Conservation (phyloP, 2,888 invertebrate species). For the Gandaritis pyraliata region DNA sequence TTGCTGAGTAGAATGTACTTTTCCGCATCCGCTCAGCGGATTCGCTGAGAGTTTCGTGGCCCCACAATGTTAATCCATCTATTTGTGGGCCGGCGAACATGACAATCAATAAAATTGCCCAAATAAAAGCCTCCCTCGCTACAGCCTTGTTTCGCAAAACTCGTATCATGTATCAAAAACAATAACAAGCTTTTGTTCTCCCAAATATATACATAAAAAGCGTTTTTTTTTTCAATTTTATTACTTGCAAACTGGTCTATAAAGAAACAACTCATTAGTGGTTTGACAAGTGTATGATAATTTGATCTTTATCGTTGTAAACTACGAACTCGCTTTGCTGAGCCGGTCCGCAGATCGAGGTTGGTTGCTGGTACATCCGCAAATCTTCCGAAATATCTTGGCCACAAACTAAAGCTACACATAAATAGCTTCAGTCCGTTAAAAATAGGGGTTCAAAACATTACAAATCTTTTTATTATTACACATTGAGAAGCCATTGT, state of each 20-base stretch:
- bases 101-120: constrained; percentile 41
- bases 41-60: constrained; percentile 3
- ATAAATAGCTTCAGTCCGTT: too few species aligned
- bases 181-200: too few species aligned
- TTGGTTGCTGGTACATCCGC: too few species aligned
- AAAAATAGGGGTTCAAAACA: too few species aligned
- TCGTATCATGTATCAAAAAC: constrained; percentile 31
- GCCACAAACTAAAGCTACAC: background rate
- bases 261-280: background rate
- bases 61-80: constrained; percentile 23
- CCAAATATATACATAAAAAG: too few species aligned
- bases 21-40: too few species aligned
- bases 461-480: too few species aligned
- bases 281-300: background rate
- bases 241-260: background rate
- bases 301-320: constrained; percentile 22
- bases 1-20: background rate
- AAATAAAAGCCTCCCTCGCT: constrained; percentile 34
- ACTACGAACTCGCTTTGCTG: background rate
- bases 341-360: too few species aligned
- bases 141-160: constrained; percentile 26
- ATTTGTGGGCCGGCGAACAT: constrained; percentile 31
- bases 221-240: constrained; percentile 7
- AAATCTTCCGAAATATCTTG: background rate
- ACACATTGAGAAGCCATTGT: constrained; percentile 1